Evolutionary conservation across 2,888 invertebrate species (phyloP).

Genomic region (Drosophila lacicola): DNA sequence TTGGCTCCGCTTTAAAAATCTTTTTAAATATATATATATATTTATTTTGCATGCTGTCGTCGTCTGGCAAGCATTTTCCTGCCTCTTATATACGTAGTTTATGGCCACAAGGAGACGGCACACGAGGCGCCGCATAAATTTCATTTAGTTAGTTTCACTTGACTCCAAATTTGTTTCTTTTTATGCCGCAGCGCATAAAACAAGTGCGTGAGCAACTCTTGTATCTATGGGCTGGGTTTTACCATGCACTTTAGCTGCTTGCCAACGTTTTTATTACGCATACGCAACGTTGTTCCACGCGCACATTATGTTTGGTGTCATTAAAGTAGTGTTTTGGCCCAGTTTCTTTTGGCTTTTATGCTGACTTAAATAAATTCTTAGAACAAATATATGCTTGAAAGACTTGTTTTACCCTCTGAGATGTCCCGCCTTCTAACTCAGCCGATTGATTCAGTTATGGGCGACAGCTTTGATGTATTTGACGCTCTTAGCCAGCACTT

Average conservation of each 20-base stretch:
- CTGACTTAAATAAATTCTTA: neutral
- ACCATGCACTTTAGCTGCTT: slow-evolving; percentile 17
- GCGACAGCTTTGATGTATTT: slow-evolving; percentile 28
- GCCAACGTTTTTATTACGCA: slow-evolving; percentile 57
- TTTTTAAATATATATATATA: slow-evolving; percentile 28
- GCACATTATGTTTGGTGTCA: slow-evolving; percentile 31
- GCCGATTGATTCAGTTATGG: slow-evolving; percentile 33
- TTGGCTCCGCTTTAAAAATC: slow-evolving; percentile 27
- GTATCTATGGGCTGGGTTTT: neutral
- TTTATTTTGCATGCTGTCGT: slow-evolving; percentile 12
- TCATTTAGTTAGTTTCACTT: slow-evolving; percentile 66
- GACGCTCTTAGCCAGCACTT: neutral
- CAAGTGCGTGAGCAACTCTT: slow-evolving; percentile 23
- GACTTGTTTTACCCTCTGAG: neutral
- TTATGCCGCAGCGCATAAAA: slow-evolving; percentile 34
- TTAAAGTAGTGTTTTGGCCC: slow-evolving; percentile 13
- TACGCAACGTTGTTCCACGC: slow-evolving; percentile 47
- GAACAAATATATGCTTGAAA: neutral
- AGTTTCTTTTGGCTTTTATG: slow-evolving; percentile 2
- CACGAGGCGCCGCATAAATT: slow-evolving; percentile 52
- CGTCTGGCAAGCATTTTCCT: slow-evolving; percentile 8
- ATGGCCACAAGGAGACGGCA: slow-evolving; percentile 13
- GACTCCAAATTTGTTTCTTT: slow-evolving; percentile 30
- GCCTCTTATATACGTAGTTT: slow-evolving; percentile 18
- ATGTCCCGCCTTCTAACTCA: neutral